Evolutionary conservation across 2,797 vertebrate species (phyloP).

Genomic region (Lithobates pipiens): DNA sequence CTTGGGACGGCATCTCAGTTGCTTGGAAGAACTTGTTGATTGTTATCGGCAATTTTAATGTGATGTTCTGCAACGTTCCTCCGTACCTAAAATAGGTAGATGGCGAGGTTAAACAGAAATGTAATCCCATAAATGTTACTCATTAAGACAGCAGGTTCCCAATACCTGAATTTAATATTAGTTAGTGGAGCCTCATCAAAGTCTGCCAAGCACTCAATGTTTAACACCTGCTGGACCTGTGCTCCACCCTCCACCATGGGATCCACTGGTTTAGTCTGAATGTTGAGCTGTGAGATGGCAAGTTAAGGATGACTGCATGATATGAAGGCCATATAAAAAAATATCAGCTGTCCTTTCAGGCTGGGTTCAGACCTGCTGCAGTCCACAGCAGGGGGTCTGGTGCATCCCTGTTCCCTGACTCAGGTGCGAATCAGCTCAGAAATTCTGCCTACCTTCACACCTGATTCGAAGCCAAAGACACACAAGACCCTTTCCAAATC

Average conservation of each 20-base stretch:
- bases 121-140: not conserved
- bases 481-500: too few species aligned
- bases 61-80: constrained; percentile 87
- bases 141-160: accelerated
- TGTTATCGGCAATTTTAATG: constrained; percentile 89
- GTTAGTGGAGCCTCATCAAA: constrained; percentile 85
- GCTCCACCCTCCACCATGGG: constrained; percentile 90
- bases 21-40: constrained; percentile 96
- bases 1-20: constrained; percentile 90
- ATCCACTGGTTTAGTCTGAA: constrained; percentile 89
- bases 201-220: constrained; percentile 90
- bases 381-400: too few species aligned
- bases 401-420: too few species aligned
- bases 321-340: too few species aligned
- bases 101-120: not conserved
- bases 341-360: too few species aligned
- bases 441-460: too few species aligned
- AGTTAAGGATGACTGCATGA: constrained; percentile 76
- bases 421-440: too few species aligned
- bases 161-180: constrained; percentile 90
- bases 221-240: constrained; percentile 93
- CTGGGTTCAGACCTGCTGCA: too few species aligned
- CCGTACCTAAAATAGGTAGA: constrained; percentile 79
- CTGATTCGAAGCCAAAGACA: too few species aligned
- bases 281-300: constrained; percentile 81